These are phyloP conservation scores for Actinernus sp. DNA, from an alignment of 92 coral and sea anemone species.

Conservation along the genomic window DNA sequence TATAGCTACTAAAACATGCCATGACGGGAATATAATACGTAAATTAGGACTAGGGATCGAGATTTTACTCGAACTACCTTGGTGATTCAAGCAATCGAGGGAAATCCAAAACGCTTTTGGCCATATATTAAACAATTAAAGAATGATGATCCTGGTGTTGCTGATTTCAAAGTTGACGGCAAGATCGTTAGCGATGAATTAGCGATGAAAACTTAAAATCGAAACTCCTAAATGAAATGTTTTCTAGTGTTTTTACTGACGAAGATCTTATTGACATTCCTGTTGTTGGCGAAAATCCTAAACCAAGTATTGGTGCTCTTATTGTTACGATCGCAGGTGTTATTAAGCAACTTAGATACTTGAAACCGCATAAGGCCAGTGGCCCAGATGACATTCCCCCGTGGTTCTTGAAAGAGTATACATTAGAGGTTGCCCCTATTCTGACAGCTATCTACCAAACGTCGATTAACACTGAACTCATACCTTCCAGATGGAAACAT, in stretches of 20 bases:
- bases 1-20: too few relatives aligned
- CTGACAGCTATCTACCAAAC: slow-evolving; percentile 40
- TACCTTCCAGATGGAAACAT: slow-evolving; percentile 58
- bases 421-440: slow-evolving; percentile 30
- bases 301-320: too few relatives aligned
- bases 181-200: slow-evolving; percentile 14
- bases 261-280: slow-evolving; percentile 54
- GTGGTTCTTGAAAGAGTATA: slow-evolving; percentile 64
- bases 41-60: too few relatives aligned
- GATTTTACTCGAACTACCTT: slow-evolving; percentile 26
- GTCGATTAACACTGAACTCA: slow-evolving; percentile 35
- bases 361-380: slow-evolving; percentile 53
- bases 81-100: slow-evolving; percentile 46
- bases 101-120: too few relatives aligned
- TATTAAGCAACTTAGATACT: slow-evolving; percentile 23
- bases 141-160: slow-evolving; percentile 47
- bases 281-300: slow-evolving; percentile 21
- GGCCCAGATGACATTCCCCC: slow-evolving; percentile 72
- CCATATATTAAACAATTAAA: too few relatives aligned
- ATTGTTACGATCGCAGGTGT: slow-evolving; percentile 38
- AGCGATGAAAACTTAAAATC: slow-evolving; percentile 34
- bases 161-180: slow-evolving; percentile 30
- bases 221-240: slow-evolving; percentile 48
- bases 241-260: slow-evolving; percentile 43
- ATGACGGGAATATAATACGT: too few relatives aligned